phyloP scores from a whole-genome alignment of 2,797 vertebrate genomes.

The Crenichthys baileyi region DNA sequence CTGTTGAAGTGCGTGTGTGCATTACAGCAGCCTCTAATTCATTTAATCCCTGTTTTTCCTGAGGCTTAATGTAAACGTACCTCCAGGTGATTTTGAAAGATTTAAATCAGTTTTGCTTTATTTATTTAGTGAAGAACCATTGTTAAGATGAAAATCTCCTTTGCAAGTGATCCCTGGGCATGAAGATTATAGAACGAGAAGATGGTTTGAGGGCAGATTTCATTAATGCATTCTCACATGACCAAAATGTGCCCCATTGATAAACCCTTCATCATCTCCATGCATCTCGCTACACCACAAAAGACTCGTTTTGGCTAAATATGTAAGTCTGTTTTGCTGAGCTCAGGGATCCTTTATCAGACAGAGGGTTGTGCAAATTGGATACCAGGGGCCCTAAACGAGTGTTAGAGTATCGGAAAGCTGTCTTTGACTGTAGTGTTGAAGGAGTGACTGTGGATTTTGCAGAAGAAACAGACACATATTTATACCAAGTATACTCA shows the following conservation, averaged over 20 bases:
- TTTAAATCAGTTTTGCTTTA: conserved; percentile 13
- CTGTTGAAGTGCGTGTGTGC: conserved; percentile 14
- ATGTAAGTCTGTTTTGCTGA: not conserved
- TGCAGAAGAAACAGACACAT: not conserved
- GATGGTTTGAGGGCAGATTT: conserved; percentile 6
- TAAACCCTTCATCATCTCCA: not conserved
- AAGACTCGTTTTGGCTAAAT: not conserved
- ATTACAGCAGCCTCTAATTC: conserved; percentile 17
- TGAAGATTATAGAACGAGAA: not conserved
- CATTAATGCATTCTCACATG: not conserved
- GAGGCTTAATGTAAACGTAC: conserved; percentile 13
- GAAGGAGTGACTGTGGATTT: conserved; percentile 1
- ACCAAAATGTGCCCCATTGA: not conserved
- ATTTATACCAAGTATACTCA: not conserved
- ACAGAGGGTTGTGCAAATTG: not conserved
- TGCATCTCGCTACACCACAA: not conserved
- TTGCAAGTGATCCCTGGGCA: not conserved
- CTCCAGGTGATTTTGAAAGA: conserved; percentile 22
- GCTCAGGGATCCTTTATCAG: not conserved
- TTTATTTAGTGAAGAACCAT: not conserved
- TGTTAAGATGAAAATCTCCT: not conserved
- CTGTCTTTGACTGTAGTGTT: not conserved
- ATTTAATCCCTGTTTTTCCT: conserved; percentile 26
- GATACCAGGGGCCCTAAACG: no score
- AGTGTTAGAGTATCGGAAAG: not conserved